Percentiles rank a stretch among this genome's conserved stretches.
Conservation (phyloP, 37 sponge, comb jelly and placozoan species). For the Aphrocallistes beatrix region DNA sequence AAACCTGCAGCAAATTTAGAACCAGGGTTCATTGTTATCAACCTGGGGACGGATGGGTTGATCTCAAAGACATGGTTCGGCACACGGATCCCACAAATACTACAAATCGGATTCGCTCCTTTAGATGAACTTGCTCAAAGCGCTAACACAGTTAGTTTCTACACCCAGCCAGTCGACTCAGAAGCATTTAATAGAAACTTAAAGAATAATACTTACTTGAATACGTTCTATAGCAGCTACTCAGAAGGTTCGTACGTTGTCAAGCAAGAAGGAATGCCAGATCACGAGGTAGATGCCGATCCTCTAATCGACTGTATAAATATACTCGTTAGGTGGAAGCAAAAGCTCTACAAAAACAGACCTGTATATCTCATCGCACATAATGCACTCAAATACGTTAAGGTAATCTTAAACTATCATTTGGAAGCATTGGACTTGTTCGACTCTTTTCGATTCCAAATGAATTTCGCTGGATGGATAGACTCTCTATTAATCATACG, state of each 20-base stretch:
- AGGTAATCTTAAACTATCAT: not conserved
- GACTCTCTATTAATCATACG: not conserved
- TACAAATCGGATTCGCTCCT: constrained; percentile 18
- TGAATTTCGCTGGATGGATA: not conserved
- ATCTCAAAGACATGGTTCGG: not conserved
- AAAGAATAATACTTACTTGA: not conserved
- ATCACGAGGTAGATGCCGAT: not conserved
- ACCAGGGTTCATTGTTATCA: not conserved
- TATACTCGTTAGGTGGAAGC: not conserved
- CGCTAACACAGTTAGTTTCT: not conserved
- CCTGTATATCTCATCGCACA: not conserved
- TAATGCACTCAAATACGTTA: not conserved
- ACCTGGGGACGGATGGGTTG: not conserved
- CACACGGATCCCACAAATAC: not conserved
- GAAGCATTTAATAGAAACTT: not conserved
- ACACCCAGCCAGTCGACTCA: not conserved
- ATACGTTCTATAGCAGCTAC: not conserved
- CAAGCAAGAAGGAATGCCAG: not conserved
- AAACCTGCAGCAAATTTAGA: too few relatives aligned
- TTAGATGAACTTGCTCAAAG: not conserved
- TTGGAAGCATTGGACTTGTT: not conserved
- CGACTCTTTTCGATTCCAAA: not conserved
- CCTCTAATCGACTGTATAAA: not conserved
- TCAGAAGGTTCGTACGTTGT: not conserved
- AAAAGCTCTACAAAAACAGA: not conserved